Conservation (phyloP, 2,797 vertebrate species). For the Neoniphon sammara region DNA sequence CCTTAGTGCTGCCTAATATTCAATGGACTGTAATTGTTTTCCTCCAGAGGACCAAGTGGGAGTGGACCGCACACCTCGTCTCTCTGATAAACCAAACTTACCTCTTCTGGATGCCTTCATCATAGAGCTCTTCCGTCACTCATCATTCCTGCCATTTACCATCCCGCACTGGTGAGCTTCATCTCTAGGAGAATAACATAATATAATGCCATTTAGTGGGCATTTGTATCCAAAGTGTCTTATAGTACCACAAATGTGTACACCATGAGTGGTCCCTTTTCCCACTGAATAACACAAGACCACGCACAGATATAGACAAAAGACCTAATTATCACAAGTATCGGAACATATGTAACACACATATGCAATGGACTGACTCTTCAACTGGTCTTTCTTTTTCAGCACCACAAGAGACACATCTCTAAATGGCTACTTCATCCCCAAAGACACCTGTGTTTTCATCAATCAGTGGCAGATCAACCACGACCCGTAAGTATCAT, state of each 20-base stretch:
- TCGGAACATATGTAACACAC: not conserved
- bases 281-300: not conserved
- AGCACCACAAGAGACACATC: conserved; percentile 88
- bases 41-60: conserved; percentile 84
- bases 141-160: conserved; percentile 91
- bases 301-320: not conserved
- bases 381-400: conserved; percentile 22
- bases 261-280: not conserved
- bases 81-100: conserved; percentile 82
- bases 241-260: not conserved
- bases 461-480: conserved; percentile 98
- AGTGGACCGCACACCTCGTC: conserved; percentile 75
- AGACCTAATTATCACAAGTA: not conserved
- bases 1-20: not conserved
- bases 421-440: conserved; percentile 90
- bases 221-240: not conserved
- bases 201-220: not conserved
- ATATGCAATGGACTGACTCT: not conserved
- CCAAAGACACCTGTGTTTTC: conserved; percentile 91
- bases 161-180: conserved; percentile 90
- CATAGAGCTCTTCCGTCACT: conserved; percentile 88
- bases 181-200: conserved; percentile 1
- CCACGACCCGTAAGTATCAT: conserved; percentile 90
- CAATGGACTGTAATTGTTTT: conserved; percentile 19
- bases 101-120: conserved; percentile 89